Percentiles rank a stretch among this genome's conserved stretches.
Evolutionary conservation across 2,113 vertebrate genomes (phyloP).

Genomic region (Nestor notabilis): DNA sequence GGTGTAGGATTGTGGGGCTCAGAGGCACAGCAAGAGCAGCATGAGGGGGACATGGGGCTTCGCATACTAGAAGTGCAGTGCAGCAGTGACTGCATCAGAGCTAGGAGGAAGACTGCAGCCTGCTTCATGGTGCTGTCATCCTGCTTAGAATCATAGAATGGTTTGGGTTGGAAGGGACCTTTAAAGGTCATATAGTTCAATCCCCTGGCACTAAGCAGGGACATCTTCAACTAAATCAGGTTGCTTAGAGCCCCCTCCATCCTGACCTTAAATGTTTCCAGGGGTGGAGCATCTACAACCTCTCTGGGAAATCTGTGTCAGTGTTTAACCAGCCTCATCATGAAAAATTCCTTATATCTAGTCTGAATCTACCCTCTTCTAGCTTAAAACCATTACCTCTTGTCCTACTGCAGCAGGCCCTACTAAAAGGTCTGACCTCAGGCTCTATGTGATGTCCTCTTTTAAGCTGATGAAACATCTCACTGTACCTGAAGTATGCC

Average conservation of each 20-base stretch:
- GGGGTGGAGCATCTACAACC: background rate
- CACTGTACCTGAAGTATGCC: background rate
- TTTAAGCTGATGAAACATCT: background rate
- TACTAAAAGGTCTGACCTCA: background rate
- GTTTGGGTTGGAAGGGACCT: background rate
- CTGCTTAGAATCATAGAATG: background rate
- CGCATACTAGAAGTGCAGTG: fast-evolving
- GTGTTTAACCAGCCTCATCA: background rate
- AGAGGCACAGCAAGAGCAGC: background rate
- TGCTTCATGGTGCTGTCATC: background rate
- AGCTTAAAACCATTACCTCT: background rate
- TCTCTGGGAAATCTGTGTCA: background rate
- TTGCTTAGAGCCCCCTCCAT: background rate
- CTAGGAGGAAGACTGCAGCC: background rate
- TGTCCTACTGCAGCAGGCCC: background rate
- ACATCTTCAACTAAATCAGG: background rate
- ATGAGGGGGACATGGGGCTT: fast-evolving
- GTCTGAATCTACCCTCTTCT: background rate
- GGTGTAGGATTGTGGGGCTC: background rate
- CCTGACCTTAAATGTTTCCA: background rate
- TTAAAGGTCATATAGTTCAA: background rate
- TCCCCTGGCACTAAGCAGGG: fast-evolving
- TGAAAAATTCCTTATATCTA: background rate
- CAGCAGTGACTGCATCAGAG: background rate
- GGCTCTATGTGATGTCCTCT: background rate